Percentiles rank a stretch among this genome's conserved stretches.
phyloP scores from a whole-genome alignment of 2,113 vertebrate genomes.

The Gopherus flavomarginatus region DNA sequence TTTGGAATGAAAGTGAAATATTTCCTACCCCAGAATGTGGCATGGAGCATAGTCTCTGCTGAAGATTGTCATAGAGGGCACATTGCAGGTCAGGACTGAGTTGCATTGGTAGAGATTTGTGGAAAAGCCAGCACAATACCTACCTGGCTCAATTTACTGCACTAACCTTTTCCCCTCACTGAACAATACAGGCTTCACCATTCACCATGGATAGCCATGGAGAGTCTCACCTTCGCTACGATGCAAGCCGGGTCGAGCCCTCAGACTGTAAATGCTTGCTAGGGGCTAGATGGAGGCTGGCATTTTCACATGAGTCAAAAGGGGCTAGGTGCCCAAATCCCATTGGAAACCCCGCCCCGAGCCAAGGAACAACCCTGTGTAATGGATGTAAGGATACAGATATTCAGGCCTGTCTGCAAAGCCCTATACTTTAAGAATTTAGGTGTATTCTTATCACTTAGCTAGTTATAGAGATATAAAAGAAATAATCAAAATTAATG shows the following conservation, averaged over 20 bases:
- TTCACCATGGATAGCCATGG: background rate
- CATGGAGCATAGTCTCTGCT: background rate
- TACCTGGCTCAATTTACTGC: background rate
- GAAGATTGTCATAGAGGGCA: background rate
- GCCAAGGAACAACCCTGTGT: background rate
- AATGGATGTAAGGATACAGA: too few species aligned
- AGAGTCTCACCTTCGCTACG: background rate
- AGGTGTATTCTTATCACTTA: too few species aligned
- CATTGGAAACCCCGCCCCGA: background rate
- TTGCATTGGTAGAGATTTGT: background rate
- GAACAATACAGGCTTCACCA: rapidly evolving
- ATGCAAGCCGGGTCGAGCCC: background rate
- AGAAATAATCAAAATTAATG: too few species aligned
- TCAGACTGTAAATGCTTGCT: background rate
- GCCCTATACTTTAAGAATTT: too few species aligned
- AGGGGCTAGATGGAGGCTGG: background rate
- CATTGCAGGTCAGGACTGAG: background rate
- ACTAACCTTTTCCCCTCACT: background rate
- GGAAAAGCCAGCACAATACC: background rate
- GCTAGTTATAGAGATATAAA: too few species aligned
- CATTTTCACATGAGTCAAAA: background rate
- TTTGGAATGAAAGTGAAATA: constrained; percentile 34
- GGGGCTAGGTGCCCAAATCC: background rate
- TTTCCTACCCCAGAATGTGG: background rate
- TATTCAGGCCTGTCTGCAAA: too few species aligned